A percentile compares a stretch with the other conserved stretches of the same genome.
These are phyloP conservation scores for Lasioglossum figueresi DNA, from an alignment of 2,888 invertebrate species.

Conservation along the genomic window DNA sequence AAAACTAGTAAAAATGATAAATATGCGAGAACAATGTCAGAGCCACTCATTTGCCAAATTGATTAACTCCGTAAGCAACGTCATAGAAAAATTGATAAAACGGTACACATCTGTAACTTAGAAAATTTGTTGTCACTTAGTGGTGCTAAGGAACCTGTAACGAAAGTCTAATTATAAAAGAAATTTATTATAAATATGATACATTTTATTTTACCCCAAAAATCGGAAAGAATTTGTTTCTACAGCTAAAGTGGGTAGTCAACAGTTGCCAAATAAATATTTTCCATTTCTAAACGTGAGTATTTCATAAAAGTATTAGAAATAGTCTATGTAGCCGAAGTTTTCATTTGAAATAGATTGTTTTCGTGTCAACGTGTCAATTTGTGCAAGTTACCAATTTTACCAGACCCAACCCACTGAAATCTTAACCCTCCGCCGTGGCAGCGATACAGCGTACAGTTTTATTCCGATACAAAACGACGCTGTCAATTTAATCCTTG, in stretches of 20 bases:
- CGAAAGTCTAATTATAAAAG: background rate
- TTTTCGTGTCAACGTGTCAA: background rate
- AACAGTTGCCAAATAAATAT: background rate
- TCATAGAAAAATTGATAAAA: background rate
- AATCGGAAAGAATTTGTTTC: conserved; percentile 1
- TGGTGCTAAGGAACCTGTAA: background rate
- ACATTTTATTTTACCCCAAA: background rate
- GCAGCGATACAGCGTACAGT: too few species aligned
- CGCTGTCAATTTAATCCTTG: too few species aligned
- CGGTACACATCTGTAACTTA: background rate
- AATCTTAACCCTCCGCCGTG: background rate
- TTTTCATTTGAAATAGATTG: background rate
- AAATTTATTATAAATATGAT: conserved; percentile 1
- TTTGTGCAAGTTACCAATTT: background rate
- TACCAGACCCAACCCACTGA: background rate
- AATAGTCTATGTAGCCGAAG: background rate
- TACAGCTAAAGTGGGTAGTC: background rate
- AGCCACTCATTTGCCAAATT: background rate
- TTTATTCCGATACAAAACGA: too few species aligned
- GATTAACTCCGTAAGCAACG: background rate
- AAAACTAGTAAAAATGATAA: background rate
- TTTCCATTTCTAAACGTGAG: background rate
- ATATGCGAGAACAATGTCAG: background rate
- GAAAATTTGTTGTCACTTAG: background rate
- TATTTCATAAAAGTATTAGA: background rate